A percentile compares a stretch with the other conserved stretches of the same genome.
Evolutionary conservation across 2,113 vertebrate genomes (phyloP).

Genomic region (Amphiprion percula): DNA sequence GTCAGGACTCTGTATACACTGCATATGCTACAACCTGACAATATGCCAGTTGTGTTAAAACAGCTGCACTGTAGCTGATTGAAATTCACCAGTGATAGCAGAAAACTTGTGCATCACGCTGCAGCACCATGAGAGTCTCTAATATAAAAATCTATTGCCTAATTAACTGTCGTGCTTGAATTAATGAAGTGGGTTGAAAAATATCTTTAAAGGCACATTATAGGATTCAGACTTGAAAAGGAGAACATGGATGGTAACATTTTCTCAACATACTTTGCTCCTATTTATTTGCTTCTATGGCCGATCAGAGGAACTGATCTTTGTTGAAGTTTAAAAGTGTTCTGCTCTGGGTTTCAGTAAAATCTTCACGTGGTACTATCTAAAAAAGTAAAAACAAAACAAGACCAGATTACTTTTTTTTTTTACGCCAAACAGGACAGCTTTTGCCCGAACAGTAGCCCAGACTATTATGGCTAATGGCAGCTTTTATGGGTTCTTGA

Average conservation of each 20-base stretch:
- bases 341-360: not conserved
- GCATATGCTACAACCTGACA: not conserved
- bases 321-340: not conserved
- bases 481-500: constrained; percentile 64
- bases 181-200: constrained; percentile 69
- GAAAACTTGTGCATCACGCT: constrained; percentile 63
- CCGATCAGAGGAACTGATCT: constrained; percentile 19
- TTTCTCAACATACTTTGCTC: not conserved
- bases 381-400: constrained; percentile 14
- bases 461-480: constrained; percentile 72
- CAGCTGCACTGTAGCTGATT: constrained; percentile 63
- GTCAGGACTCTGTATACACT: constrained; percentile 5
- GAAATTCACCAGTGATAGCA: constrained; percentile 69
- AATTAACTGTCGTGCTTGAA: constrained; percentile 73
- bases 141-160: constrained; percentile 73
- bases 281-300: constrained; percentile 7
- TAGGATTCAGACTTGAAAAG: constrained; percentile 41
- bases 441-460: constrained; percentile 60
- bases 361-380: not conserved
- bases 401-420: constrained; percentile 26
- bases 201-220: constrained; percentile 54
- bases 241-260: constrained; percentile 7
- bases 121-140: constrained; percentile 65
- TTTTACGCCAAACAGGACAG: constrained; percentile 23
- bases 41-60: constrained; percentile 40